These are phyloP conservation scores for Hylaeus volcanicus DNA, from an alignment of 1,140 invertebrate species.

Conservation along the genomic window DNA sequence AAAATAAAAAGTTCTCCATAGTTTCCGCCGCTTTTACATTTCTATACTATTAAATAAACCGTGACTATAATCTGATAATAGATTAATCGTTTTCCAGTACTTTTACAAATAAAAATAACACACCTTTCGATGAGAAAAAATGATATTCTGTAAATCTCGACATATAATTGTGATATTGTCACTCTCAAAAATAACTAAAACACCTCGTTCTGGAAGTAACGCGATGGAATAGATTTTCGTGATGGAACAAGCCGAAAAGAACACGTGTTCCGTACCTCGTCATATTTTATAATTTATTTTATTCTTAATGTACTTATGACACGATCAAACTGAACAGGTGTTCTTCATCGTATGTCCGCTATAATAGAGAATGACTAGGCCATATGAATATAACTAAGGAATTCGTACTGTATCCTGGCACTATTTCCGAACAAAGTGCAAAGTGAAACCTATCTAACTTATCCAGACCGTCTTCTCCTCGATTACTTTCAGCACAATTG, in stretches of 20 bases:
- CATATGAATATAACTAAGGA: conserved; percentile 65
- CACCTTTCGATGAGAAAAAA: conserved; percentile 7
- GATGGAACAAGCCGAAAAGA: conserved; percentile 44
- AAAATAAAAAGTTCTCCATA: not conserved
- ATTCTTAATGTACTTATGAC: conserved; percentile 52
- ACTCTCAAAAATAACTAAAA: conserved; percentile 58
- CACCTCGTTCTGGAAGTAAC: conserved; percentile 62
- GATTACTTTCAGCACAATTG: conserved; percentile 42
- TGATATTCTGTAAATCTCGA: conserved; percentile 12
- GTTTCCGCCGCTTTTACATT: not conserved
- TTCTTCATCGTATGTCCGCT: conserved; percentile 47
- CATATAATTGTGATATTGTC: conserved; percentile 27
- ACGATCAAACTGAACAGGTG: conserved; percentile 52
- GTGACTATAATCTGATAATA: too few relatives aligned
- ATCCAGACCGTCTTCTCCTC: conserved; percentile 42
- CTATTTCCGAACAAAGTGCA: conserved; percentile 34
- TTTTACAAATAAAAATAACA: not conserved
- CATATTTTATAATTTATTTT: conserved; percentile 57
- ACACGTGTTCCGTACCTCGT: conserved; percentile 46
- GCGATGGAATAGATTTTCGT: conserved; percentile 46
- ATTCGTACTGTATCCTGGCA: conserved; percentile 33
- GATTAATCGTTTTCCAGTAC: too few relatives aligned
- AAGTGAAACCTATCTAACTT: conserved; percentile 45
- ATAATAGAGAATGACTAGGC: conserved; percentile 60
- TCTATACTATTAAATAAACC: conserved; percentile 5